Base-by-base conservation (phyloP, 2,113 vertebrate species). In the Choloepus hoffmanni region DNA sequence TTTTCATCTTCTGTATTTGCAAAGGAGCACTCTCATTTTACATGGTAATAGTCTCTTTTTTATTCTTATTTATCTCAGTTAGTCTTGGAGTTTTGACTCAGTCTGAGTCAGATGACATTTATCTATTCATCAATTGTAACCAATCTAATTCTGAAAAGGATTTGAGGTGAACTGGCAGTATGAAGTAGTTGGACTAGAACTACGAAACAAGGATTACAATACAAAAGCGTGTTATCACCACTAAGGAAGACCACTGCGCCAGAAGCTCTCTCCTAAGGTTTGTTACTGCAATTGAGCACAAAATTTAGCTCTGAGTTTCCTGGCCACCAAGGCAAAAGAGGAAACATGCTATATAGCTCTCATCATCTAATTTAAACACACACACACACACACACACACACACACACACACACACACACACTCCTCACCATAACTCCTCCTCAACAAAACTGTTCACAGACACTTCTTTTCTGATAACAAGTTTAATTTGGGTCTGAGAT, bases 251-350 rank as follows among this genome's bases (percentile, higher is more conserved):
- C 45, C 5, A 3, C 19, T 24, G 0, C 79, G 21, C n/a, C 63
- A 89, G 84, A 92, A 78, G 68, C 68, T 90, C 26, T 91, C 79
- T 62, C 88, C 63, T 45, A 60, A n/a, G 8, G 5, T 89, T 93
- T 73, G 13, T 67, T 73, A 63, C 1, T 67, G 18, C 40, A 72
- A 10, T 28, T 26, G n/a, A 96, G 36, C 45, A 65, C 58, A 85
- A 88, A 62, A 84, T 74, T 67, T 62, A 78, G 36, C 63, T 67
- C 55, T 92, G 88, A 93, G 48, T 68, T 86, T 78, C 76, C 45
- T 95, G 58, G 13, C 48, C 26, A 87, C 30, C 43, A 70, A 90
- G n/a, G 73, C 43, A 77, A 55, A 92, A 92, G 89, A 2, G 65
- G 48, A 72, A 92, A 67, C 7, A 50, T 13, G 62, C 50, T 62